Percentiles rank a stretch among this genome's conserved stretches.
These are phyloP conservation scores for Phalacrocorax pelagicus DNA, from an alignment of 2,113 vertebrate species.

Conservation along the genomic window DNA sequence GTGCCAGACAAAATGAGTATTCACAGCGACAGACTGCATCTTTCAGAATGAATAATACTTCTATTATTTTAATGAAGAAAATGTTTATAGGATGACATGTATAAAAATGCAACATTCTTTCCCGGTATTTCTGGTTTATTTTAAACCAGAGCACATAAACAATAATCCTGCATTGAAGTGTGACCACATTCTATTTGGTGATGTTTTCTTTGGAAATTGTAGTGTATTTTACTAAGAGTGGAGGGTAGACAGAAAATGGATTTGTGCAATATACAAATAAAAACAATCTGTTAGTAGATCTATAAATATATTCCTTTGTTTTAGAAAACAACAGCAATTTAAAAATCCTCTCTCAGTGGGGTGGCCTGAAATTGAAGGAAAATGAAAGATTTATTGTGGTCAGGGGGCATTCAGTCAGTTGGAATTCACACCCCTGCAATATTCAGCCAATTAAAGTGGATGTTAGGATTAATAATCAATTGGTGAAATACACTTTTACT, in stretches of 20 bases:
- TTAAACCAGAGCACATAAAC: conserved; percentile 13
- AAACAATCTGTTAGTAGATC: conserved; percentile 27
- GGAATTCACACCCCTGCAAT: not conserved
- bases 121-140: conserved; percentile 38
- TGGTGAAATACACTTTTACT: conserved; percentile 6
- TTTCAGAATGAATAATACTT: conserved; percentile 4
- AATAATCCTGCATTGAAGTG: conserved; percentile 36
- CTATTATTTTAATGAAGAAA: conserved; percentile 24
- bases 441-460: not conserved
- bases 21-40: not conserved
- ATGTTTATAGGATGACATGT: not conserved
- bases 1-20: not conserved
- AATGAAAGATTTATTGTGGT: not conserved
- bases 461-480: not conserved
- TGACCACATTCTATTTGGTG: not conserved
- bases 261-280: conserved; percentile 41
- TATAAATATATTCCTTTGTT: conserved; percentile 52
- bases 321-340: conserved; percentile 36
- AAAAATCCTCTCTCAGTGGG: conserved; percentile 17
- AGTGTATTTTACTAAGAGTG: not conserved
- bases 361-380: conserved; percentile 23
- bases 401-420: not conserved
- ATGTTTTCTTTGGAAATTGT: conserved; percentile 38
- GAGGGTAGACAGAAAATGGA: not conserved
- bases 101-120: conserved; percentile 28